Evolutionary conservation across 2,888 invertebrate genomes (phyloP), one percentile per base, ranked within the genome.

Genomic region (Zaprionus bogoriensis): DNA sequence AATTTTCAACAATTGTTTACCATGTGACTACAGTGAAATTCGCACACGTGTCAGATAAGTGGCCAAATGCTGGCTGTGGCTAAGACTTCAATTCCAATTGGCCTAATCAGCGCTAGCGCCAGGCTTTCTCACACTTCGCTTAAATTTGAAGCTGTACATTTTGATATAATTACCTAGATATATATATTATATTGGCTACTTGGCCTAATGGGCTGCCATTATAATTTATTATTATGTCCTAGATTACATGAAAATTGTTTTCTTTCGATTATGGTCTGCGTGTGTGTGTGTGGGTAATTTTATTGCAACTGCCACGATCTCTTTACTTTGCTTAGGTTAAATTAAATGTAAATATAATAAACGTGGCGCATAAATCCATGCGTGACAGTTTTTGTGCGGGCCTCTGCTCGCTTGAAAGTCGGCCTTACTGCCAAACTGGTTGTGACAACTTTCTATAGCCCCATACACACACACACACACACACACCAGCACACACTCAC

Each of bases 81-180:
- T 22, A 41, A 41, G 12, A 22, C 5, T 3, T 19, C 14, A 7
- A n/a, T n/a, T n/a, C n/a, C n/a, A n/a, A n/a, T n/a, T n/a, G n/a
- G n/a, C n/a, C n/a, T n/a, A n/a, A n/a, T n/a, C n/a, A 68, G 38
- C 50, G 54, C 50, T 10, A 36, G 28, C 19, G n/a, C n/a, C 48
- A 48, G 73, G 55, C 63, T n/a, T n/a, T n/a, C n/a, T n/a, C n/a
- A n/a, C n/a, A n/a, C n/a, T n/a, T n/a, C n/a, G n/a, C n/a, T n/a
- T 89, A 90, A 89, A 89, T 90, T 90, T 88, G 64, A 86, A 87
- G n/a, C n/a, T n/a, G n/a, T n/a, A n/a, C n/a, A n/a, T n/a, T n/a
- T n/a, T n/a, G n/a, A n/a, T n/a, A 89, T 90, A 90, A 90, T 89
- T 89, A 89, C 89, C 88, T 88, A 59, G 58, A 23, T 50, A 45